Evolutionary conservation across 2,797 vertebrate species (phyloP).

Genomic region (Cryptoprocta ferox): DNA sequence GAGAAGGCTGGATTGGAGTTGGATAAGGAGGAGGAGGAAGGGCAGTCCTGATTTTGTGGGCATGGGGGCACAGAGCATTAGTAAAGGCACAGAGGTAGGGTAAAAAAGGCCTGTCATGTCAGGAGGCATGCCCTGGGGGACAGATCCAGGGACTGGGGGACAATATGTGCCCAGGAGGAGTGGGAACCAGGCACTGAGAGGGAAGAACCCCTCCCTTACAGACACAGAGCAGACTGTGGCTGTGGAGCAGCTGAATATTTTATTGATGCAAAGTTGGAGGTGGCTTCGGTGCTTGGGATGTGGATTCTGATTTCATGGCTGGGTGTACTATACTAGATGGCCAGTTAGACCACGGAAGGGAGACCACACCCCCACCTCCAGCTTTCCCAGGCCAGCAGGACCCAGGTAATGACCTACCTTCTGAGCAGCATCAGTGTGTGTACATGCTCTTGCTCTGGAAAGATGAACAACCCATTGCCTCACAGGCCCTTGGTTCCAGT

Average conservation of each 20-base stretch:
- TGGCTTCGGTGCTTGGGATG: not conserved
- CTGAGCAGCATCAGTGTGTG: not conserved
- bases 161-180: not conserved
- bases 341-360: not conserved
- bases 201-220: not conserved
- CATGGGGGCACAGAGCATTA: not conserved
- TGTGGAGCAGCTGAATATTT: constrained; percentile 72
- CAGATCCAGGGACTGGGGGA: not conserved
- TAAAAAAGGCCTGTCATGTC: not conserved
- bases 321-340: constrained; percentile 32
- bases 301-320: constrained; percentile 68
- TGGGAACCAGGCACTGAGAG: not conserved
- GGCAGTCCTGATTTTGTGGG: not conserved
- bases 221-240: not conserved
- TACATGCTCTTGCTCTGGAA: not conserved
- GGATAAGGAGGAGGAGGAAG: not conserved
- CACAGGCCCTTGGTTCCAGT: not conserved
- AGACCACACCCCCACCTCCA: not conserved
- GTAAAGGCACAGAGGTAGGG: not conserved
- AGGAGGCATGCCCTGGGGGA: too few species aligned
- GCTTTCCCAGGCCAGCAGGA: not conserved
- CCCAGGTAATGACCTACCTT: not conserved
- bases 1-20: not conserved
- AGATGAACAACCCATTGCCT: not conserved
- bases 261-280: constrained; percentile 76